phyloP scores from a whole-genome alignment of 2,797 vertebrate genomes.

The Acanthopagrus latus region DNA sequence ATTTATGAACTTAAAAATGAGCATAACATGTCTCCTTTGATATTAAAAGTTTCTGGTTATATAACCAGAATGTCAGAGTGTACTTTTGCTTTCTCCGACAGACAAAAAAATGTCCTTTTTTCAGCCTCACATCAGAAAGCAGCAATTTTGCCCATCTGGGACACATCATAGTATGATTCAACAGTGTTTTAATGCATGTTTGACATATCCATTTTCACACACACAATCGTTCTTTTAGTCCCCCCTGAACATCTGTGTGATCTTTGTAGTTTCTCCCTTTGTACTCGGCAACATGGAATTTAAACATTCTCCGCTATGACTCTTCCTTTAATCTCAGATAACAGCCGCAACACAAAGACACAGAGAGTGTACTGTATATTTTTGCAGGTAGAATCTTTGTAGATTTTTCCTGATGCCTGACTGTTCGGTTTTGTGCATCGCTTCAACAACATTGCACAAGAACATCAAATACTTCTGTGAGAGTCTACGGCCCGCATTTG shows the following conservation, averaged over 20 bases:
- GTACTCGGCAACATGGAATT: slow-evolving; percentile 19
- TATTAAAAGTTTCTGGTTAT: not conserved
- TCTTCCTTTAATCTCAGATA: slow-evolving; percentile 60
- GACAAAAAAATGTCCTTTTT: slow-evolving; percentile 31
- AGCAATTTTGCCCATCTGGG: slow-evolving; percentile 26
- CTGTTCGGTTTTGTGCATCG: slow-evolving; percentile 26
- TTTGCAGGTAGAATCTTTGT: slow-evolving; percentile 31
- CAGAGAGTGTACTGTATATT: slow-evolving; percentile 32
- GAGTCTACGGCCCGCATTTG: slow-evolving; percentile 41
- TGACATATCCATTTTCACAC: slow-evolving; percentile 44
- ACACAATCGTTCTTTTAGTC: slow-evolving; percentile 9
- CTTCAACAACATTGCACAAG: slow-evolving; percentile 34
- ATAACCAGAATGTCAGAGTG: not conserved
- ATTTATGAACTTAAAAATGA: too few species aligned
- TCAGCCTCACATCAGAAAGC: slow-evolving; percentile 26
- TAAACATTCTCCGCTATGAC: slow-evolving; percentile 40
- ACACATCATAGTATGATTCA: slow-evolving; percentile 39
- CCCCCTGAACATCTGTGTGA: slow-evolving; percentile 40
- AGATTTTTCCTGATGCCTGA: slow-evolving; percentile 31
- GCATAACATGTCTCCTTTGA: too few species aligned
- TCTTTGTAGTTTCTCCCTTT: slow-evolving; percentile 40
- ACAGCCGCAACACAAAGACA: slow-evolving; percentile 38
- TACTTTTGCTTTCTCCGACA: slow-evolving; percentile 9
- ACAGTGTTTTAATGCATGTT: slow-evolving; percentile 39
- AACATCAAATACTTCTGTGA: slow-evolving; percentile 54